Percentiles rank a stretch among this genome's conserved stretches.
These are phyloP conservation scores for Trichogramma evanescens DNA, from an alignment of 2,888 invertebrate species.

Conservation along the genomic window DNA sequence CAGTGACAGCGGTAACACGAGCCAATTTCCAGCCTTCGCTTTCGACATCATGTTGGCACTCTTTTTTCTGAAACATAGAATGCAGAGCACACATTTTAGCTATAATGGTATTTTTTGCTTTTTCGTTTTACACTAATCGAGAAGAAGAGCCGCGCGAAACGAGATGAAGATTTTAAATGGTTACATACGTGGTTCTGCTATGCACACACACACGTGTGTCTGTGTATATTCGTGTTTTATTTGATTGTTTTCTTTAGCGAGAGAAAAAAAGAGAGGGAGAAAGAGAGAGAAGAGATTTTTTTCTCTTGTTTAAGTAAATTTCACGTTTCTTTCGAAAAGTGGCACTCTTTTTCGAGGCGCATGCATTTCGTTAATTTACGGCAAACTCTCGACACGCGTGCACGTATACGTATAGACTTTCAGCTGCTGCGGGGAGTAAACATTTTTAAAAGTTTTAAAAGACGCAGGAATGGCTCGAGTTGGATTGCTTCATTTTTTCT, in stretches of 20 bases:
- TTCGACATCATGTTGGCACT: slow-evolving; percentile 12
- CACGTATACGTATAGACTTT: not conserved
- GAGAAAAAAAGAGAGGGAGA: not conserved
- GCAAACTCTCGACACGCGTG: not conserved
- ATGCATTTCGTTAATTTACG: slow-evolving; percentile 1
- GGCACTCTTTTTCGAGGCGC: not conserved
- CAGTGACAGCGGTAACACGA: not conserved
- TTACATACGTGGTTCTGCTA: slow-evolving; percentile 1
- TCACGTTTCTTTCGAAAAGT: not conserved
- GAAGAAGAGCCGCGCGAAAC: not conserved
- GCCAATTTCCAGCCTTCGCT: not conserved
- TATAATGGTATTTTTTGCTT: not conserved
- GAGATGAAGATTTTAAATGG: not conserved
- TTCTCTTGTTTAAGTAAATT: not conserved
- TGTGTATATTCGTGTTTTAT: not conserved
- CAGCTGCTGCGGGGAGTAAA: not conserved
- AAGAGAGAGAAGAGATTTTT: too few relatives aligned
- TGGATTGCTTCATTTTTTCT: too few relatives aligned
- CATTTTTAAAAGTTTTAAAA: slow-evolving; percentile 6
- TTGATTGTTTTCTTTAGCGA: not conserved
- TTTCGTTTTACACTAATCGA: not conserved
- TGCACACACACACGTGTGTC: not conserved
- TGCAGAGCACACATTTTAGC: not conserved
- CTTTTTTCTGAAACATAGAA: slow-evolving; percentile 4
- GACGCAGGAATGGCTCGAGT: too few relatives aligned